Percentiles rank a stretch among this genome's conserved stretches.
phyloP scores from a whole-genome alignment of 2,797 vertebrate species.

The Champsocephalus esox region DNA sequence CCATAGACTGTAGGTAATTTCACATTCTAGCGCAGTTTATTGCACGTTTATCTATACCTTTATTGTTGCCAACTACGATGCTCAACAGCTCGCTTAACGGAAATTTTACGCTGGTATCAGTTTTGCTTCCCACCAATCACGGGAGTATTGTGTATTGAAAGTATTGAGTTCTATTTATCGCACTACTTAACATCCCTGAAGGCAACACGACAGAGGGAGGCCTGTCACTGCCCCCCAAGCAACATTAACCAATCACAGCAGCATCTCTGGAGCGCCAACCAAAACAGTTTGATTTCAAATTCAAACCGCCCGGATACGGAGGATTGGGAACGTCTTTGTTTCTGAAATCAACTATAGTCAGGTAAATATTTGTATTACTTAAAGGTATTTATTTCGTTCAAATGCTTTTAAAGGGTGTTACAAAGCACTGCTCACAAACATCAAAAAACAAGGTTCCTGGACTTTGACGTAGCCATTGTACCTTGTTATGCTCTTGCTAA shows the following conservation, averaged over 20 bases:
- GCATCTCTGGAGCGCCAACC: conserved; percentile 29
- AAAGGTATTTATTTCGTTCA: accelerated
- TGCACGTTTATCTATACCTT: no score
- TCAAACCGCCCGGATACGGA: conserved; percentile 65
- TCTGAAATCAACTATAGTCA: accelerated
- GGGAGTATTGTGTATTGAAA: no score
- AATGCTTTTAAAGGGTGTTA: accelerated
- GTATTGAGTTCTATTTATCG: no score
- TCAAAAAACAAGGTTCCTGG: not conserved
- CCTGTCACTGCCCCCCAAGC: no score
- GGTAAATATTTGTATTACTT: conserved; percentile 16
- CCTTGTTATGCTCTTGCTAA: not conserved
- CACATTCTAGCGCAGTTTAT: no score
- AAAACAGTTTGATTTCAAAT: conserved; percentile 77
- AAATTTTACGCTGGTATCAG: no score
- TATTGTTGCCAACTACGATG: no score
- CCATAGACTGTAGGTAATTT: no score
- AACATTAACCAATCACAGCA: conserved; percentile 69
- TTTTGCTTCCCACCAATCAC: no score
- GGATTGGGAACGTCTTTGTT: not conserved
- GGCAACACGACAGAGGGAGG: no score
- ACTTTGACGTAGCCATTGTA: not conserved
- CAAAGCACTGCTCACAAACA: accelerated
- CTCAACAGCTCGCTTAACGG: no score
- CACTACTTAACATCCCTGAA: no score